Evolutionary conservation across 2,113 vertebrate genomes (phyloP), one percentile per base, ranked within the genome.

Genomic region (Chaetodon auriga): DNA sequence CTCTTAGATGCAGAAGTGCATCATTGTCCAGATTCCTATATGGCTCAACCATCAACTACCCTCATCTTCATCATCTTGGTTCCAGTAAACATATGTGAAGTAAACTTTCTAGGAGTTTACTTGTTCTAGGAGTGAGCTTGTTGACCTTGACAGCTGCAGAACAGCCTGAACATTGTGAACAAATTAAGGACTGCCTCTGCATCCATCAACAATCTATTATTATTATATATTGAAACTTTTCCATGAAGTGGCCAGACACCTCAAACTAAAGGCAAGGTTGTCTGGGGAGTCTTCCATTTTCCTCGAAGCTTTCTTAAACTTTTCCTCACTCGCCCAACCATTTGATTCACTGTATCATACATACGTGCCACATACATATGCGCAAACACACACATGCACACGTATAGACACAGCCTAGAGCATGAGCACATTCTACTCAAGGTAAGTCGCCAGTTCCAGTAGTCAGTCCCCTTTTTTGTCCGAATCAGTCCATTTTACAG

Each of bases 401-500:
- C 57, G 65, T 57, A 51, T 16, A 54, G 38, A 72, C n/a, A 54
- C 21, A 57, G 51, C 68, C 13, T 25, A 11, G 16, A 66, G 60
- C 62, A 54, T 54, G 8, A 71, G n/a, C n/a, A 77, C 58, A 46
- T 38, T 30, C 23, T 66, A 30, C 30, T 72, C 3, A 83, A 66
- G 48, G 66, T 79, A 61, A 65, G 65, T 53, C 78, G n/a, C 45
- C 25, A 70, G 45, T 72, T 70, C 13, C 46, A 68, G 49, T 57
- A 23, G 78, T 87, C 81, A 74, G 80, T 75, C 71, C 60, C 58
- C 60, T 73, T 70, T 30, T 75, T 70, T 53, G 25, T 78, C 46
- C 74, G 72, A 53, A 81, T 69, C 60, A 58, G 49, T 81, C 48
- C 60, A 79, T 81, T 85, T 69, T 78, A 58, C 68, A 70, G 30